Evolutionary conservation across 2,888 invertebrate genomes (phyloP), one percentile per base, ranked within the genome.

Genomic region (Drosophila merina): DNA sequence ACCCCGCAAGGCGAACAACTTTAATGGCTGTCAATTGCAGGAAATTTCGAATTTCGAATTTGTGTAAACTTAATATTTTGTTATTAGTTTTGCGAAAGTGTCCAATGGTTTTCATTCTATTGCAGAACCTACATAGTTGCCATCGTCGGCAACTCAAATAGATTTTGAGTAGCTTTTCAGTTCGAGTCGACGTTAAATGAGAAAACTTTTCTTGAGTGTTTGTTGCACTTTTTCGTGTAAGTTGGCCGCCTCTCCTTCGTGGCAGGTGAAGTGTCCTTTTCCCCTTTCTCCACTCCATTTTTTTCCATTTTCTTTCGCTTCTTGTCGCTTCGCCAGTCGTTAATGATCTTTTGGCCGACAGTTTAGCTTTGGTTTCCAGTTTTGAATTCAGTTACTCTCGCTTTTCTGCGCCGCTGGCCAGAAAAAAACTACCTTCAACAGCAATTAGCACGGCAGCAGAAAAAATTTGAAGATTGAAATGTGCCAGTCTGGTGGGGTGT

Each of bases 111-210:
- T 72, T 78, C 52, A 45, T 59, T 58, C 58, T 44, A 56, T 60
- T 74, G 51, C 51, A 38, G 45, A 40, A 36, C 33, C 30, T 33
- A 36, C 33, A 26, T 33, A 40, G 55, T 50, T 33, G 52, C 36
- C 55, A 45, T 28, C 57, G 30, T 9, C 4, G 36, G 45, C 48
- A 63, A 54, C 45, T 87, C 85, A 83, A 83, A 87, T 83, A 83
- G 86, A 79, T 88, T 86, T 86, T 79, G 83, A 86, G 87, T 78
- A 87, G 82, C 82, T 87, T 87, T 81, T 81, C 64, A 86, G 87
- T 86, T 86, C 77, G 88, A 79, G 70, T 72, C 67, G 59, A 72
- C 79, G 72, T 81, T 80, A 88, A 88, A 85, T 85, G 85, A 85
- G 85, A 88, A 85, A 85, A 85, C 84, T 85, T 85, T 83, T 26